Conservation (phyloP, 2,113 vertebrate species). For the Macquaria australasica region DNA sequence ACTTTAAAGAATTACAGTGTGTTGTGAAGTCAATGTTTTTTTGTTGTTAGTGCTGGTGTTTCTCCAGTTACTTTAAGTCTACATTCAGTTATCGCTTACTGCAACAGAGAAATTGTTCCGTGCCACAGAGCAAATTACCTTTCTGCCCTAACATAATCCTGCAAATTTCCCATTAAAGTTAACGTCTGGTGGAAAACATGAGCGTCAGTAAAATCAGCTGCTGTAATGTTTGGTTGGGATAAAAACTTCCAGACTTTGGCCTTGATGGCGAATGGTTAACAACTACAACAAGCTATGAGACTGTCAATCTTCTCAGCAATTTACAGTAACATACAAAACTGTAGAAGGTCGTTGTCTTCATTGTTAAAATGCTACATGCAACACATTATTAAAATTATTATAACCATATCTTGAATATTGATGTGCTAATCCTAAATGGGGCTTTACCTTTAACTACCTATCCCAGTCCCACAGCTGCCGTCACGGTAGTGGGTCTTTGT, state of each 20-base stretch:
- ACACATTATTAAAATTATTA: background rate
- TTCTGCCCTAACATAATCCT: constrained; percentile 28
- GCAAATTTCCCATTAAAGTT: constrained; percentile 39
- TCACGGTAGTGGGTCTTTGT: constrained; percentile 33
- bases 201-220: constrained; percentile 43
- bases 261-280: constrained; percentile 20
- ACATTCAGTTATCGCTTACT: background rate
- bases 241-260: constrained; percentile 38
- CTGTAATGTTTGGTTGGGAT: constrained; percentile 43
- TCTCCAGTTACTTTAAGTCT: background rate
- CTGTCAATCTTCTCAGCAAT: background rate
- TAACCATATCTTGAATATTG: background rate
- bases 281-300: constrained; percentile 7
- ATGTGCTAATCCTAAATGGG: background rate
- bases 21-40: background rate
- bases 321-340: constrained; percentile 9
- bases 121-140: constrained; percentile 3
- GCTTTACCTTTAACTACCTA: constrained; percentile 20
- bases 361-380: background rate
- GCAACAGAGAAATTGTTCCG: background rate
- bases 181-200: constrained; percentile 47
- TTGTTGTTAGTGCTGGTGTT: background rate
- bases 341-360: background rate
- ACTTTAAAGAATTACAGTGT: background rate
- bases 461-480: constrained; percentile 18